These are phyloP conservation scores for Lepus americanus DNA, from an alignment of 2,113 vertebrate genomes.

Conservation along the genomic window DNA sequence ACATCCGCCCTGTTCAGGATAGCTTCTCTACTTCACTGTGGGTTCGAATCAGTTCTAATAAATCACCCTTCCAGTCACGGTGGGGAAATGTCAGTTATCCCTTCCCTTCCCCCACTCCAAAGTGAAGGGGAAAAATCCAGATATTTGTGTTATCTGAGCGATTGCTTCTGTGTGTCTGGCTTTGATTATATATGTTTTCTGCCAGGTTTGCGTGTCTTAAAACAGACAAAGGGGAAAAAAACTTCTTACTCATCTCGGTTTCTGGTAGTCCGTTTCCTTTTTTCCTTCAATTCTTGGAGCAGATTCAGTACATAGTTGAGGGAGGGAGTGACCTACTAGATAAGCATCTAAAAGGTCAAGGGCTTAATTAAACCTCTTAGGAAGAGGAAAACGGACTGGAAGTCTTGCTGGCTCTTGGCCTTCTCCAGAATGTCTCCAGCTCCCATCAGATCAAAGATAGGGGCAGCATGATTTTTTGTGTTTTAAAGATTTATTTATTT, in stretches of 20 bases:
- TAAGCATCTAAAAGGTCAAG: not conserved
- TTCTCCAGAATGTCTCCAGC: not conserved
- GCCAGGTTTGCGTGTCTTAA: not conserved
- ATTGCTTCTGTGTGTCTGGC: not conserved
- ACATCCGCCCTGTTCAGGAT: not conserved
- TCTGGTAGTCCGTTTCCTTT: not conserved
- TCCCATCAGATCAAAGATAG: fast-evolving
- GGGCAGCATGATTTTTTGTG: fast-evolving
- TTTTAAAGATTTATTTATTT: too few relatives aligned
- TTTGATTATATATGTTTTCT: not conserved
- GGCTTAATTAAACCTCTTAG: not conserved
- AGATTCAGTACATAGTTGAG: not conserved
- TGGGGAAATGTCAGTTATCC: not conserved
- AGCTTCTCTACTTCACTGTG: not conserved
- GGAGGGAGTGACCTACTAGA: not conserved
- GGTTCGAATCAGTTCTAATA: not conserved
- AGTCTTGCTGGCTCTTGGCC: not conserved
- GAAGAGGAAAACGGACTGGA: not conserved
- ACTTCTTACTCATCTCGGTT: not conserved
- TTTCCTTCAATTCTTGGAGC: not conserved
- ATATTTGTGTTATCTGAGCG: not conserved
- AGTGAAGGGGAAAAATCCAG: not conserved
- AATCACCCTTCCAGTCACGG: not conserved
- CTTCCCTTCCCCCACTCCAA: fast-evolving
- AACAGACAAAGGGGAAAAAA: not conserved